A percentile compares a stretch with the other conserved stretches of the same genome.
phyloP scores from a whole-genome alignment of 2,113 vertebrate species.

The Seriola rivoliana region DNA sequence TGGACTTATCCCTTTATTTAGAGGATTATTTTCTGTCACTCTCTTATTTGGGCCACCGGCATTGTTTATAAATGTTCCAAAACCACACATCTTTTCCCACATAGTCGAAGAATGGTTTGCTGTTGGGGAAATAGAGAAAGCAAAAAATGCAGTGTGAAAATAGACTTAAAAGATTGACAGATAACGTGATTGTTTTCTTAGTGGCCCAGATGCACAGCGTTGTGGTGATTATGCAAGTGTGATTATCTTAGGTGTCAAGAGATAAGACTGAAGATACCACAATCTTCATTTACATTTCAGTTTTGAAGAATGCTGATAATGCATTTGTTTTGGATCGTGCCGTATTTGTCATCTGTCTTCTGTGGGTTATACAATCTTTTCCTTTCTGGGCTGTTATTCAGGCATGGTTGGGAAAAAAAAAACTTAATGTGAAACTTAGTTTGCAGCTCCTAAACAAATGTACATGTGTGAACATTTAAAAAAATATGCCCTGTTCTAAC shows the following conservation, averaged over 20 bases:
- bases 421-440: not conserved
- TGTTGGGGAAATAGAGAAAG: constrained; percentile 50
- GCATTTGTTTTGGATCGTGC: constrained; percentile 47
- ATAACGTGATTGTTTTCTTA: constrained; percentile 75
- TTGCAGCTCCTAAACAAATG: not conserved
- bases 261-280: constrained; percentile 59
- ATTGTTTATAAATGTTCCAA: constrained; percentile 80
- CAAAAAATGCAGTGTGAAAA: constrained; percentile 61
- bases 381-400: not conserved
- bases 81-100: constrained; percentile 51
- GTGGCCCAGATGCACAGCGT: constrained; percentile 60
- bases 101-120: constrained; percentile 53
- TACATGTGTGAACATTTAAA: not conserved
- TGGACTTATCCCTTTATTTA: constrained; percentile 83
- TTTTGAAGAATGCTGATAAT: constrained; percentile 49
- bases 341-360: constrained; percentile 48
- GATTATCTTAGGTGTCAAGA: constrained; percentile 70
- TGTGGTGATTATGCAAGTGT: constrained; percentile 71
- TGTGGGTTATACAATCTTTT: constrained; percentile 12
- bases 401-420: not conserved
- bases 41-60: constrained; percentile 82
- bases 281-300: constrained; percentile 61
- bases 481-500: not conserved
- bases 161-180: constrained; percentile 76
- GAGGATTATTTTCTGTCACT: constrained; percentile 82